Conservation (phyloP, 2,888 invertebrate species). For the Strigamia crassipes region DNA sequence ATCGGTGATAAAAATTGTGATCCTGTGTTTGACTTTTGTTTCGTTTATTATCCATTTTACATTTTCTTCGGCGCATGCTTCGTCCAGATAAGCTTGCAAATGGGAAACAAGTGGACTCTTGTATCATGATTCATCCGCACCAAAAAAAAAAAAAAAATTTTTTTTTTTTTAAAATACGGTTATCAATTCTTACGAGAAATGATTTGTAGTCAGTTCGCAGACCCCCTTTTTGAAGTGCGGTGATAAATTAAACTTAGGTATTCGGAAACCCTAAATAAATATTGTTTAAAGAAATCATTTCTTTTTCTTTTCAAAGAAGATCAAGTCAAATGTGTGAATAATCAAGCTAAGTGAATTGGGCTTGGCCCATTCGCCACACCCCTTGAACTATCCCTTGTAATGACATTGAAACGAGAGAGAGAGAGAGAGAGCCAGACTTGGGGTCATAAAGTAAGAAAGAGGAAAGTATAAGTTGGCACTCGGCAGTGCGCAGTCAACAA, state of each 20-base stretch:
- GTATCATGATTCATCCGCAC: constrained; percentile 1
- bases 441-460: constrained; percentile 1
- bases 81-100: constrained; percentile 18
- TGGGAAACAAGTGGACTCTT: constrained; percentile 29
- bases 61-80: not conserved
- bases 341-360: constrained; percentile 32
- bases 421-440: constrained; percentile 27
- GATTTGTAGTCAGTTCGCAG: constrained; percentile 6
- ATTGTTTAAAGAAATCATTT: not conserved
- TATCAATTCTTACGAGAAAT: not conserved
- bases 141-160: not conserved
- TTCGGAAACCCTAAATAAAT: not conserved
- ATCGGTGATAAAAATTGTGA: not conserved
- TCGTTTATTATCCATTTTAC: not conserved
- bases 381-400: constrained; percentile 36
- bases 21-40: not conserved
- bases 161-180: not conserved
- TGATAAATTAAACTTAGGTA: not conserved
- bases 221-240: not conserved
- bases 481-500: constrained; percentile 27
- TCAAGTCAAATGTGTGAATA: constrained; percentile 5
- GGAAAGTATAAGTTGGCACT: constrained; percentile 8
- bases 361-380: constrained; percentile 24
- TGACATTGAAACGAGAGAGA: constrained; percentile 40
- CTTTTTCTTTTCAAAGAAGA: not conserved